Evolutionary conservation across 2,888 invertebrate species (phyloP).

Genomic region (Resseliella maxima): DNA sequence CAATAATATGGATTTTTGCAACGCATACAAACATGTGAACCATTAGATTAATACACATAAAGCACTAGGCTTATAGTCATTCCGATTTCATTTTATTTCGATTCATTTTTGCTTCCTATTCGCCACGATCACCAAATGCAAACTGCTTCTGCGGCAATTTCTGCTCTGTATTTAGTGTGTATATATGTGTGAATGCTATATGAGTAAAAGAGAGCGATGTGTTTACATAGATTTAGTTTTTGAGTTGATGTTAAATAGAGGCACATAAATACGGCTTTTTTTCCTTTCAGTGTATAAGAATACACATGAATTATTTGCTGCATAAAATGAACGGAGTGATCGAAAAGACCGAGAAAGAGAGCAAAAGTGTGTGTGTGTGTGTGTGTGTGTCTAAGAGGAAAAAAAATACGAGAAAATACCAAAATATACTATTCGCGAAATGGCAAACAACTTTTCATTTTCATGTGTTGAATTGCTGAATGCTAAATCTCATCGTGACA

Average conservation of each 20-base stretch:
- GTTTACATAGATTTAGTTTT: constrained; percentile 32
- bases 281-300: neutral
- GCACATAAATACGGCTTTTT: neutral
- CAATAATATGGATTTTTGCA: constrained; percentile 48
- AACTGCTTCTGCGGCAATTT: neutral
- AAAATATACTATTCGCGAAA: neutral
- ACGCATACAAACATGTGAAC: constrained; percentile 52
- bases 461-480: constrained; percentile 51
- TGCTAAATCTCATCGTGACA: constrained; percentile 47
- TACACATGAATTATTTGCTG: neutral
- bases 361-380: too few species aligned
- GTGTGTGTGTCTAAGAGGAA: too few species aligned
- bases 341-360: neutral
- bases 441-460: constrained; percentile 51
- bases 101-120: constrained; percentile 40
- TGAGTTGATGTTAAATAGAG: neutral
- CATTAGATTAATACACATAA: constrained; percentile 45
- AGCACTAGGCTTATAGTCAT: constrained; percentile 41
- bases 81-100: constrained; percentile 43
- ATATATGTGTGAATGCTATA: neutral
- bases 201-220: neutral
- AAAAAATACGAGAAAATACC: too few species aligned
- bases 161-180: neutral
- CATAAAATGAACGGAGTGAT: neutral
- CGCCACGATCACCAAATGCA: neutral